phyloP scores from a whole-genome alignment of 2,888 invertebrate species.

The Ashinkailepas kermadecensis region DNA sequence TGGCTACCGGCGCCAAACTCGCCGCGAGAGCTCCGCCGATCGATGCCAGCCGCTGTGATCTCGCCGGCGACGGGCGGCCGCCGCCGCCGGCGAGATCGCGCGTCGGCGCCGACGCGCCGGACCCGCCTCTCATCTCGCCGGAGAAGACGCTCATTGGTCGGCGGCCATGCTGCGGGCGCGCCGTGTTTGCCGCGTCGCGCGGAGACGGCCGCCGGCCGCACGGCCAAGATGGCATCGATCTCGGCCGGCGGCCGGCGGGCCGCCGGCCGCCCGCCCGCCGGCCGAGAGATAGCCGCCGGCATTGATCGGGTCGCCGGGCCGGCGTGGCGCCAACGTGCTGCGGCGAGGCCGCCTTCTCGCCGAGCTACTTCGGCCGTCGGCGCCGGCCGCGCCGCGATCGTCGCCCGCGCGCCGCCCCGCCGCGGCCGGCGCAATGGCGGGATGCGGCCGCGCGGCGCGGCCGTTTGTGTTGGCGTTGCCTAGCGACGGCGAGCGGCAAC shows the following conservation, averaged over 20 bases:
- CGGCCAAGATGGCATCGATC: conserved; percentile 8
- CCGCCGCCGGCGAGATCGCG: background rate
- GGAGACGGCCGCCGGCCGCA: background rate
- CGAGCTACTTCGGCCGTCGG: no score
- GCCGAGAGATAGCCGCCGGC: background rate
- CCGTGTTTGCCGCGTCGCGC: background rate
- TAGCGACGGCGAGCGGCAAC: background rate
- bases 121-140: background rate
- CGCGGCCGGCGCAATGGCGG: background rate
- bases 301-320: background rate
- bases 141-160: background rate
- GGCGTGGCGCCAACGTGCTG: no score
- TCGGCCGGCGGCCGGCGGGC: background rate
- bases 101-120: background rate
- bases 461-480: conserved; percentile 1
- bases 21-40: background rate
- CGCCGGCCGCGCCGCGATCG: background rate
- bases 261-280: background rate
- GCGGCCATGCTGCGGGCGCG: background rate
- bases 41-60: background rate
- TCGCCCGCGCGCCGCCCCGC: background rate
- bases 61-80: background rate
- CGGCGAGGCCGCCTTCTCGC: no score
- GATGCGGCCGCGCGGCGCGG: background rate
- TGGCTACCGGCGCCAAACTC: background rate